A percentile compares a stretch with the other conserved stretches of the same genome.
Evolutionary conservation across 2,797 vertebrate genomes (phyloP).

Genomic region (Ctenopoma kingsleyae): DNA sequence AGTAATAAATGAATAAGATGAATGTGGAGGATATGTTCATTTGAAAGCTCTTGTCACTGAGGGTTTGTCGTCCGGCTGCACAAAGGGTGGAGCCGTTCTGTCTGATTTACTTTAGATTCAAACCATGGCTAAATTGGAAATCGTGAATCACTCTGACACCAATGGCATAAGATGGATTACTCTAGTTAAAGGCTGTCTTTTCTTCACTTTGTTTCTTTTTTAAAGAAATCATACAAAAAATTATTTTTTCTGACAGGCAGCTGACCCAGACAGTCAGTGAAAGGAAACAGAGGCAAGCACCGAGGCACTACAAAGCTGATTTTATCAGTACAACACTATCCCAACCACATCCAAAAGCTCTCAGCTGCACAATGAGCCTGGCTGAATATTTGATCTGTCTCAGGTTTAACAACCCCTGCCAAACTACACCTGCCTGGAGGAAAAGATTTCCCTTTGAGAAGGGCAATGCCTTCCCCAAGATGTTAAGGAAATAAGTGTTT

Average conservation of each 20-base stretch:
- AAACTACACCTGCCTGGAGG: slow-evolving; percentile 76
- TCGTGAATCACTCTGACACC: slow-evolving; percentile 88
- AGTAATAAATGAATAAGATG: slow-evolving; percentile 77
- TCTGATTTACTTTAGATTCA: slow-evolving; percentile 87
- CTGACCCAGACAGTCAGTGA: slow-evolving; percentile 70
- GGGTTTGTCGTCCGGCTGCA: slow-evolving; percentile 72
- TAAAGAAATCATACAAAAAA: slow-evolving; percentile 77
- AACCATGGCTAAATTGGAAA: slow-evolving; percentile 87
- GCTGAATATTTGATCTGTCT: slow-evolving; percentile 82
- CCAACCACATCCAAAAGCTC: slow-evolving; percentile 69
- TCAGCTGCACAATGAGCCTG: slow-evolving; percentile 71
- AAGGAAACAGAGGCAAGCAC: slow-evolving; percentile 64
- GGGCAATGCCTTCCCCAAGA: slow-evolving; percentile 61
- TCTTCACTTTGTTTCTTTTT: slow-evolving; percentile 79
- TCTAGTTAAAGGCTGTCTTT: slow-evolving; percentile 80
- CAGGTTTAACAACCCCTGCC: slow-evolving; percentile 78
- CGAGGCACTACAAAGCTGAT: slow-evolving; percentile 67
- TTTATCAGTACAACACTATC: slow-evolving; percentile 61
- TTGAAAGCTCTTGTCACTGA: slow-evolving; percentile 71
- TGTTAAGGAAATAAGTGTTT: slow-evolving; percentile 69
- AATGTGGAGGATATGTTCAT: slow-evolving; percentile 81
- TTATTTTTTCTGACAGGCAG: slow-evolving; percentile 75
- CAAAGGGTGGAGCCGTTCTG: slow-evolving; percentile 76
- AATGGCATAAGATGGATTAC: slow-evolving; percentile 86
- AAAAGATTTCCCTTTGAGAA: slow-evolving; percentile 75